Evolutionary conservation across 2,888 invertebrate genomes (phyloP).

Genomic region (Thera obeliscata): DNA sequence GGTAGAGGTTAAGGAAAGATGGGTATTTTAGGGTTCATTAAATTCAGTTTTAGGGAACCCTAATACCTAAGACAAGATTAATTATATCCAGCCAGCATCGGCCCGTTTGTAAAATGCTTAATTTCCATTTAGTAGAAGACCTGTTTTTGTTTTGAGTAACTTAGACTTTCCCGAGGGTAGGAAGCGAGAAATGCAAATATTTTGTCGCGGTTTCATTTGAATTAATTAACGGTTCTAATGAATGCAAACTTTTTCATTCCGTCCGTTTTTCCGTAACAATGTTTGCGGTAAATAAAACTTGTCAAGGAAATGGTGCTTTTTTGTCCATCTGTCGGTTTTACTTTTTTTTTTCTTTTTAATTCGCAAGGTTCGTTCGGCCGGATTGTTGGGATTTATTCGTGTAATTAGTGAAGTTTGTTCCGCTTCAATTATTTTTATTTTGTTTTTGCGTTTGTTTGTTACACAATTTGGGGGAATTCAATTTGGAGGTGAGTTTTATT

Average conservation of each 20-base stretch:
- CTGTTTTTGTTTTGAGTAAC: conserved; percentile 66
- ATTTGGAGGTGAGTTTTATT: conserved; percentile 65
- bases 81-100: conserved; percentile 76
- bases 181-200: conserved; percentile 77
- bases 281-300: conserved; percentile 84
- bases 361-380: conserved; percentile 66
- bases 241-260: conserved; percentile 79
- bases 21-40: background rate
- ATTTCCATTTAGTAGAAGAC: conserved; percentile 74
- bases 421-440: conserved; percentile 76
- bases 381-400: conserved; percentile 82
- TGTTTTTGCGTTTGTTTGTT: conserved; percentile 65
- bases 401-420: conserved; percentile 83
- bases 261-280: conserved; percentile 75
- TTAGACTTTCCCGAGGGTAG: conserved; percentile 67
- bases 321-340: conserved; percentile 74
- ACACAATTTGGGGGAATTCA: conserved; percentile 71
- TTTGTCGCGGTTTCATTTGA: conserved; percentile 82
- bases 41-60: conserved; percentile 2
- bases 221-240: conserved; percentile 84
- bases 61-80: conserved; percentile 66
- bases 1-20: no score
- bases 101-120: conserved; percentile 77
- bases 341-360: conserved; percentile 78
- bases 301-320: conserved; percentile 80